These are phyloP conservation scores for Drosophila baimaii DNA, from an alignment of 1,140 invertebrate species.

Conservation along the genomic window DNA sequence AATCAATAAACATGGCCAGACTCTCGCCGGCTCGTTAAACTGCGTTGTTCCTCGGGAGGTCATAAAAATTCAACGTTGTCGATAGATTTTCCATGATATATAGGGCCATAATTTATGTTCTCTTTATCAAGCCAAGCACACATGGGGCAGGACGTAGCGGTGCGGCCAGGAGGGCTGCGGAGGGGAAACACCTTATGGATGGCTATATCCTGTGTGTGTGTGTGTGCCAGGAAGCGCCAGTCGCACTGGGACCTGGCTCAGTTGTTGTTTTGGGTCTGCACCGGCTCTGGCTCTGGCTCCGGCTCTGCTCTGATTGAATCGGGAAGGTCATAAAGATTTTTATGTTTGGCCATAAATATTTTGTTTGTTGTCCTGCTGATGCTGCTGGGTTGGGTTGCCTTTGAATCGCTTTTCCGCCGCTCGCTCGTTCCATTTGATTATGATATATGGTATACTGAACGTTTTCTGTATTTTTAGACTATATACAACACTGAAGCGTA, in stretches of 20 bases:
- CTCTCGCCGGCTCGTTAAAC: conserved; percentile 52
- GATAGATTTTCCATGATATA: conserved; percentile 55
- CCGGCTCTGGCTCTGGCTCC: neutral
- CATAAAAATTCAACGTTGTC: conserved; percentile 54
- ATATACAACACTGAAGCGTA: neutral
- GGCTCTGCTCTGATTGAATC: conserved; percentile 45
- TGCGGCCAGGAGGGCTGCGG: neutral
- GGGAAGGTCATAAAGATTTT: conserved; percentile 54
- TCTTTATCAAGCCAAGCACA: conserved; percentile 49
- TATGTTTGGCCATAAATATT: conserved; percentile 53
- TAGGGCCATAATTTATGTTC: conserved; percentile 52
- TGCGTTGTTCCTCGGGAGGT: conserved; percentile 39
- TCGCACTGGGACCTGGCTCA: conserved; percentile 40
- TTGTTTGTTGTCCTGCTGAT: conserved; percentile 46
- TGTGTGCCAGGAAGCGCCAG: conserved; percentile 45
- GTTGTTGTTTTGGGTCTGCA: conserved; percentile 27
- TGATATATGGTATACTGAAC: conserved; percentile 38
- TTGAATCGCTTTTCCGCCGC: conserved; percentile 16
- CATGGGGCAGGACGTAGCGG: conserved; percentile 15
- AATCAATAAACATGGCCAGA: conserved; percentile 56
- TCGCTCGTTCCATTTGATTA: conserved; percentile 40
- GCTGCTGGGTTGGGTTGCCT: conserved; percentile 22
- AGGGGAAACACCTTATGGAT: conserved; percentile 51
- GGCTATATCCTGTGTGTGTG: conserved; percentile 50
- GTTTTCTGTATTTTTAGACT: conserved; percentile 16